These are phyloP conservation scores for Drosophila prosaltans DNA, from an alignment of 1,140 invertebrate species.

Conservation along the genomic window DNA sequence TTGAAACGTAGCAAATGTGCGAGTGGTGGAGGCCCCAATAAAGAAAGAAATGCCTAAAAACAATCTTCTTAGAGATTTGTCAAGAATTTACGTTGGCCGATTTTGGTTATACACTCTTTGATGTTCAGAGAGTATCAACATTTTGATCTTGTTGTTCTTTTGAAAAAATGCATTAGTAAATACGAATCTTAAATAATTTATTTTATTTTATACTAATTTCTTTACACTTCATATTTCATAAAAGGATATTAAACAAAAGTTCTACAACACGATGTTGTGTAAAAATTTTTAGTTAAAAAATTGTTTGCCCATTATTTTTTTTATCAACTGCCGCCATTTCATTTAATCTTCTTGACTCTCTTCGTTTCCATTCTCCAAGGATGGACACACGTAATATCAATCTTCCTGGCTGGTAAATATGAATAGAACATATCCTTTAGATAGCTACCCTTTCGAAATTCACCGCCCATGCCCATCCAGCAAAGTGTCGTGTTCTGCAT, in stretches of 20 bases:
- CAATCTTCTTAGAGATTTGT: conserved; percentile 46
- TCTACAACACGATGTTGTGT: not conserved
- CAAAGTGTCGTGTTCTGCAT: not conserved
- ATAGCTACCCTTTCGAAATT: not conserved
- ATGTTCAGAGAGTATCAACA: too few species aligned
- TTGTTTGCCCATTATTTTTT: not conserved
- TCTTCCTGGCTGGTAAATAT: not conserved
- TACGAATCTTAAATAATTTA: too few species aligned
- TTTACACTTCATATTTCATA: not conserved
- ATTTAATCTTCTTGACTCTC: not conserved
- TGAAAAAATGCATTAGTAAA: too few species aligned
- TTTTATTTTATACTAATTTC: not conserved
- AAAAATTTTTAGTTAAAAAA: not conserved
- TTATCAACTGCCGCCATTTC: not conserved
- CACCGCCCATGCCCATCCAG: not conserved
- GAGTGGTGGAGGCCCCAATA: conserved; percentile 31
- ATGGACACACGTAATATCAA: not conserved
- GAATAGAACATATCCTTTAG: conserved; percentile 1
- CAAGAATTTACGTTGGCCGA: conserved; percentile 35
- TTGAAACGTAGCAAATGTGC: conserved; percentile 50
- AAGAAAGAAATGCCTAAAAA: conserved; percentile 20
- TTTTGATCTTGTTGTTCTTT: too few species aligned
- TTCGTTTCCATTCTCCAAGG: not conserved
- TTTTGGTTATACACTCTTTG: not conserved
- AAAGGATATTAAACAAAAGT: not conserved